Conservation (phyloP, 2,797 vertebrate species). For the Liasis olivaceus region DNA sequence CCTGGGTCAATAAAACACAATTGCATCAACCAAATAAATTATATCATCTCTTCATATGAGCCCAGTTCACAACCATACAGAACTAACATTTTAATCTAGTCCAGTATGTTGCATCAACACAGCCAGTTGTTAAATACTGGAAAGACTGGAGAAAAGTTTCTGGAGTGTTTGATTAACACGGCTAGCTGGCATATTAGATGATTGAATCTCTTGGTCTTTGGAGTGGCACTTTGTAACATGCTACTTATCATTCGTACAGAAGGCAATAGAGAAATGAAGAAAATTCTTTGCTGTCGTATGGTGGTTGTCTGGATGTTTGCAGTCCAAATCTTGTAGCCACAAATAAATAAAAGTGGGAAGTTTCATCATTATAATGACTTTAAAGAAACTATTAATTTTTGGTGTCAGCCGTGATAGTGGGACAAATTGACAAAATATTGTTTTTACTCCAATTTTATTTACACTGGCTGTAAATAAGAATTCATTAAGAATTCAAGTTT, state of each 20-base stretch:
- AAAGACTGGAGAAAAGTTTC: neutral
- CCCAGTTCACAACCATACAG: neutral
- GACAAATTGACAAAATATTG: neutral
- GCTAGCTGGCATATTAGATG: neutral
- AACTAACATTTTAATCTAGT: neutral
- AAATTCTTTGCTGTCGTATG: neutral
- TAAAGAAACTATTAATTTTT: neutral
- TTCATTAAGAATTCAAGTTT: neutral
- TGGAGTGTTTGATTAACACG: neutral
- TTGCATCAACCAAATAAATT: neutral
- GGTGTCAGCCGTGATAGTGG: neutral
- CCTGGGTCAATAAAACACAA: neutral
- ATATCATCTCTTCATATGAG: neutral
- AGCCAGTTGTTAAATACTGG: neutral
- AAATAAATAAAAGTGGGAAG: neutral
- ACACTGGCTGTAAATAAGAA: neutral
- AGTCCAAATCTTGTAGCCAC: neutral
- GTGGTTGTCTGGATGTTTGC: neutral
- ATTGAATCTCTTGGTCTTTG: neutral
- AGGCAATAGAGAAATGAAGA: neutral
- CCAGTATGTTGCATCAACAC: neutral
- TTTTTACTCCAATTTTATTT: neutral
- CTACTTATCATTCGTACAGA: neutral
- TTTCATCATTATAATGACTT: neutral
- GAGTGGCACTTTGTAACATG: neutral